Percentiles rank a stretch among this genome's conserved stretches.
Evolutionary conservation across 92 coral and sea anemone genomes (phyloP).

Genomic region (Epizoanthus stellaris): DNA sequence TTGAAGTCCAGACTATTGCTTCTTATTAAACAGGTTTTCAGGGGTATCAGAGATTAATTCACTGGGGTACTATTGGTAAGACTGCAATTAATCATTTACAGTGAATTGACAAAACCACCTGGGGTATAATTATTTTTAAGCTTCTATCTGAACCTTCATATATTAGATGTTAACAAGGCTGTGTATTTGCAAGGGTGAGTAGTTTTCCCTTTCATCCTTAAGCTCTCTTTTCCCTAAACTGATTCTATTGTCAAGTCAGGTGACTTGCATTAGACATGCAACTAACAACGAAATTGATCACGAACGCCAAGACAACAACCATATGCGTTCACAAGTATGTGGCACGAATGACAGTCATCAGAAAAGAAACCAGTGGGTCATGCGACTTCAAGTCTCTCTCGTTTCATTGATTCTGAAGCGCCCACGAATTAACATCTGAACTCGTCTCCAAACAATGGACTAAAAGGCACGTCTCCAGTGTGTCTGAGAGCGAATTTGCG

Average conservation of each 20-base stretch:
- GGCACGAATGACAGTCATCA: background rate
- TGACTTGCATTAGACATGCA: background rate
- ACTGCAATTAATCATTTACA: constrained; percentile 7
- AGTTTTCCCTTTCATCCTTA: constrained; percentile 4
- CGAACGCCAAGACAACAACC: constrained; percentile 23
- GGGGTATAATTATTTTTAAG: constrained; percentile 16
- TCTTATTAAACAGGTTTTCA: too few relatives aligned
- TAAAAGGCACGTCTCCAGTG: constrained; percentile 33
- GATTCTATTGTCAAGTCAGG: background rate
- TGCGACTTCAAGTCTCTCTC: constrained; percentile 28
- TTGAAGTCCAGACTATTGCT: background rate
- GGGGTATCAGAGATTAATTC: constrained; percentile 13
- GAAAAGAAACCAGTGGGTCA: constrained; percentile 21
- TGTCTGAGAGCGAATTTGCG: constrained; percentile 46
- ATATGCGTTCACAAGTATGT: background rate
- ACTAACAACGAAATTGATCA: background rate
- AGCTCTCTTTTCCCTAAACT: background rate
- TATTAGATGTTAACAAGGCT: constrained; percentile 13
- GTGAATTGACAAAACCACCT: constrained; percentile 26
- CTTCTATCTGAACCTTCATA: constrained; percentile 1
- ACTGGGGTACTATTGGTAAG: constrained; percentile 16
- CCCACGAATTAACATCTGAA: constrained; percentile 15
- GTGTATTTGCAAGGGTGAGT: background rate
- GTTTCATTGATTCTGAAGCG: constrained; percentile 32
- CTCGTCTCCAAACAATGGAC: constrained; percentile 14